phyloP scores from a whole-genome alignment of 2,888 invertebrate species.

The Nephrotoma flavescens region DNA sequence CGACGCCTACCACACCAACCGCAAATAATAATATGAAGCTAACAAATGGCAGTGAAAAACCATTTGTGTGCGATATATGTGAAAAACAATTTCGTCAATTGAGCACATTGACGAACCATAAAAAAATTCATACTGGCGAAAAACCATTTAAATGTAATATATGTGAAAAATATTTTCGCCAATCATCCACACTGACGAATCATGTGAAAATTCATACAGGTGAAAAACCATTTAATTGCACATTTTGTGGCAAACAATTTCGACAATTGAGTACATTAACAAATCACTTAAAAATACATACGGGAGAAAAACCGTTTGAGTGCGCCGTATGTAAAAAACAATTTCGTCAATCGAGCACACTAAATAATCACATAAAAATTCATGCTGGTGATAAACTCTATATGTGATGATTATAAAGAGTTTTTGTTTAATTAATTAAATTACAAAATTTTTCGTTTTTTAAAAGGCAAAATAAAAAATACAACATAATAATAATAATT shows the following conservation, averaged over 20 bases:
- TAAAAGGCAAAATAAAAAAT: not conserved
- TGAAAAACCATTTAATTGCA: slow-evolving; percentile 31
- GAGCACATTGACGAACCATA: slow-evolving; percentile 32
- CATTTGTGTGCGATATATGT: slow-evolving; percentile 32
- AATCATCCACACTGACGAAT: slow-evolving; percentile 33
- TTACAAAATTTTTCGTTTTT: not conserved
- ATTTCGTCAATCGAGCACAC: slow-evolving; percentile 33
- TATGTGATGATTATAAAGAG: slow-evolving; percentile 7
- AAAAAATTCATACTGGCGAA: slow-evolving; percentile 32
- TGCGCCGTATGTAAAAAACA: slow-evolving; percentile 33
- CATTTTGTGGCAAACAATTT: slow-evolving; percentile 31
- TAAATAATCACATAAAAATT: slow-evolving; percentile 34
- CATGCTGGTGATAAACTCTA: slow-evolving; percentile 33
- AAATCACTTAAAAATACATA: slow-evolving; percentile 33
- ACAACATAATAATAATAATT: not conserved
- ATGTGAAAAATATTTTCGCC: slow-evolving; percentile 33
- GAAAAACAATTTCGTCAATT: slow-evolving; percentile 32
- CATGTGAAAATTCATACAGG: slow-evolving; percentile 34
- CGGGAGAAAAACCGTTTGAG: slow-evolving; percentile 33
- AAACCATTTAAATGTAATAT: slow-evolving; percentile 33
- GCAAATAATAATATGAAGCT: slow-evolving; percentile 4
- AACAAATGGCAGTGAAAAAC: slow-evolving; percentile 21
- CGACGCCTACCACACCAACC: not conserved
- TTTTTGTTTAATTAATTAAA: slow-evolving; percentile 1
- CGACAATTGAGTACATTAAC: slow-evolving; percentile 33